Evolutionary conservation across 2,797 vertebrate species (phyloP).

Genomic region (Pseudochirops corinnae): DNA sequence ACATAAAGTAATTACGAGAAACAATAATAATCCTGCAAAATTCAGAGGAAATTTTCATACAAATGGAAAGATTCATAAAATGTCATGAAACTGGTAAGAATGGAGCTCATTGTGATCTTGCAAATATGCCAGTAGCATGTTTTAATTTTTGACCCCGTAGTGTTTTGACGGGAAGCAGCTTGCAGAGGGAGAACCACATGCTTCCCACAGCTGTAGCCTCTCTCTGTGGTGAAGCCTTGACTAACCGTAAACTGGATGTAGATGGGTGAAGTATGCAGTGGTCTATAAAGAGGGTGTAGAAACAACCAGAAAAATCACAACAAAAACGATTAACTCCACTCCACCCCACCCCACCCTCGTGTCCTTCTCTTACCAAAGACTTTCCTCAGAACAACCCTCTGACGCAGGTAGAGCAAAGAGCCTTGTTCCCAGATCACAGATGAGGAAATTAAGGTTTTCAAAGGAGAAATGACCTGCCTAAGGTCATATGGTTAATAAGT

Average conservation of each 20-base stretch:
- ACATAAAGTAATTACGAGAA: background rate
- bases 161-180: constrained; percentile 4
- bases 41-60: background rate
- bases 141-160: background rate
- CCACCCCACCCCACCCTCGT: background rate
- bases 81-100: constrained; percentile 5
- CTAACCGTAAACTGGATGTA: background rate
- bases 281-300: background rate
- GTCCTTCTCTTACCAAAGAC: background rate
- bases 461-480: background rate
- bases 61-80: background rate
- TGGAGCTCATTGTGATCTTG: background rate
- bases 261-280: background rate
- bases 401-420: background rate
- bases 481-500: background rate
- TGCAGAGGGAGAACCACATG: background rate
- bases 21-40: background rate
- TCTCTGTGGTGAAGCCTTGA: background rate
- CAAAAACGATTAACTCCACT: background rate
- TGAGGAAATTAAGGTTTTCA: background rate
- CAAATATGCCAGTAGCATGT: background rate
- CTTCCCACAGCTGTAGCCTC: background rate
- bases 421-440: constrained; percentile 8
- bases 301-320: background rate
- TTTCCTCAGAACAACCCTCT: background rate